Base-by-base conservation (phyloP, 37 sponge, comb jelly and placozoan species). In the Amphimedon queenslandica region DNA sequence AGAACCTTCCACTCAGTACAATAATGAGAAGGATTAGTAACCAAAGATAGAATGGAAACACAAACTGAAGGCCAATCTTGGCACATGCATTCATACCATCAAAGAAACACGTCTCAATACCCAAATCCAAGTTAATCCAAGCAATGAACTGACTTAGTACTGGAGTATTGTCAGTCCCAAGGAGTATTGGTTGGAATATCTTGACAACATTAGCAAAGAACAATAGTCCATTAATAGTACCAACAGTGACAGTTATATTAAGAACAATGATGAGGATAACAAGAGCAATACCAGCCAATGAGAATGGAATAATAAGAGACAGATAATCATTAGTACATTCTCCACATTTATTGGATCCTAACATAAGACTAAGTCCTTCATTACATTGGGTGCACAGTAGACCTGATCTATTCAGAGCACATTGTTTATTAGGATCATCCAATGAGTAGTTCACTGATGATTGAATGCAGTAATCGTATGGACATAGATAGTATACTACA, bases 121-220 rank as follows among this genome's bases (percentile, higher is more conserved):
- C 51, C 30, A 70, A 28, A 38, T 70, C 70, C 20, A 70, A 23
- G 51, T 70, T 70, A 2, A 74, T 11, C 74, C 74, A 74, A 2
- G 74, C 37, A 20, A 74, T 36, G 25, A 74, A 60, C 39, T 57
- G 38, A 35, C 60, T 60, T 27, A 74, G 41, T 5, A 58, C 24
- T 20, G 57, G 57, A 23, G 29, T 60, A 23, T 20, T 37, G 18
- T 38, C 63, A 25, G 38, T 37, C 8, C 51, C 51, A 42, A 70
- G 4, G 51, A 40, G 41, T 24, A 70, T 25, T 10, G 23, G 41
- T 10, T 58, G 25, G 5, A 16, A 21, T 25, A 40, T n/a, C 25
- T 70, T 58, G 3, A 75, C 42, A 37, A 75, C 40, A 28, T 75
- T 75, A 61, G 75, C 64, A 75, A 37, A 75, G 42, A 75, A 75